Percentiles rank a stretch among this genome's conserved stretches.
phyloP scores from a whole-genome alignment of 2,888 invertebrate species.

The Eustalomyia histrio region DNA sequence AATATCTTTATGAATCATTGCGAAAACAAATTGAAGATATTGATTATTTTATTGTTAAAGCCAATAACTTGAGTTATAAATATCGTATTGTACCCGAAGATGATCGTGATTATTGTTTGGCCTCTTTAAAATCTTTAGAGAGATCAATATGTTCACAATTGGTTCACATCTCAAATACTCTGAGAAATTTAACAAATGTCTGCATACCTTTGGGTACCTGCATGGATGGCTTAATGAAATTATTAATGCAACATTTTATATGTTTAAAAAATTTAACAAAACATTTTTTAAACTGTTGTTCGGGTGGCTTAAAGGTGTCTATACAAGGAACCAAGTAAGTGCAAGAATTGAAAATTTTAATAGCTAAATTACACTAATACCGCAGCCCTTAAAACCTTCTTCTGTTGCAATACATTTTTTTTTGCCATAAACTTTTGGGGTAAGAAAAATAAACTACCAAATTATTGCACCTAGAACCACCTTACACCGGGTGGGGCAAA shows the following conservation, averaged over 20 bases:
- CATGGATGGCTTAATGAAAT: slow-evolving; percentile 82
- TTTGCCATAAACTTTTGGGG: no score
- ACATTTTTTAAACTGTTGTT: slow-evolving; percentile 81
- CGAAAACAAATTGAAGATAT: slow-evolving; percentile 77
- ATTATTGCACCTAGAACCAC: no score
- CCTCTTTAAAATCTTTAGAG: slow-evolving; percentile 81
- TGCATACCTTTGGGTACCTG: slow-evolving; percentile 81
- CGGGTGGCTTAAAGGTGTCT: slow-evolving; percentile 71
- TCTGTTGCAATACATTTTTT: no score
- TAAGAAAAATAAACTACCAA: no score
- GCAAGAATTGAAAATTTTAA: not conserved
- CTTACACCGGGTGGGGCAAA: no score
- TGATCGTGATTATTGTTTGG: slow-evolving; percentile 79
- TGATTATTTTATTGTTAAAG: slow-evolving; percentile 78
- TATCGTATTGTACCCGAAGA: slow-evolving; percentile 79
- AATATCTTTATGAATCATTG: slow-evolving; percentile 72
- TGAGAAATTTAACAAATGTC: slow-evolving; percentile 81
- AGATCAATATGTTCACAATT: slow-evolving; percentile 82
- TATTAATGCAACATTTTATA: slow-evolving; percentile 81
- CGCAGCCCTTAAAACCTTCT: no score
- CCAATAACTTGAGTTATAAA: slow-evolving; percentile 79
- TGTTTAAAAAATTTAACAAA: slow-evolving; percentile 82
- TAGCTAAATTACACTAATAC: no score
- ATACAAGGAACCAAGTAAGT: slow-evolving; percentile 73
- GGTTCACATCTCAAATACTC: slow-evolving; percentile 81